Percentiles rank a stretch among this genome's conserved stretches.
These are phyloP conservation scores for Cinclus mexicanus DNA, from an alignment of 2,113 vertebrate genomes.

Conservation along the genomic window DNA sequence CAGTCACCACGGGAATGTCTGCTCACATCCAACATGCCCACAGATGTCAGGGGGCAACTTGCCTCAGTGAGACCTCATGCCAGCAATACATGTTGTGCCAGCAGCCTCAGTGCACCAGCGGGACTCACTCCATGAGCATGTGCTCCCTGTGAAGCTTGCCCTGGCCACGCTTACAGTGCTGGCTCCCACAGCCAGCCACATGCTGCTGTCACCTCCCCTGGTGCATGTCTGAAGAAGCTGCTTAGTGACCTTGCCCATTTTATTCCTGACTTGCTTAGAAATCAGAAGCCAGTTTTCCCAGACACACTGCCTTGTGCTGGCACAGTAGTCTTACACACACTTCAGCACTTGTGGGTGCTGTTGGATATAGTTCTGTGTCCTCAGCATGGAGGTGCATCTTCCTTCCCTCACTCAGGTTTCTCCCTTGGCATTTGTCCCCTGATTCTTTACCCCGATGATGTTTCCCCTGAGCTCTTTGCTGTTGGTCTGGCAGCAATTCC, in stretches of 20 bases:
- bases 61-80: background rate
- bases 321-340: background rate
- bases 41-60: background rate
- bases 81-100: background rate
- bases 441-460: background rate
- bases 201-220: background rate
- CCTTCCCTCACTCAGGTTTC: background rate
- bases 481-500: background rate
- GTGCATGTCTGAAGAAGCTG: background rate
- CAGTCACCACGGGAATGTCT: background rate
- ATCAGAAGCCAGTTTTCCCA: background rate
- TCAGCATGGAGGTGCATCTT: fast-evolving
- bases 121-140: background rate
- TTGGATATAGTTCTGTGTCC: background rate
- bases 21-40: background rate
- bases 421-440: background rate
- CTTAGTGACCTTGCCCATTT: background rate
- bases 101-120: background rate
- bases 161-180: background rate
- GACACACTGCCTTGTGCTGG: background rate
- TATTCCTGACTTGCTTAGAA: background rate
- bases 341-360: background rate
- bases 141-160: background rate
- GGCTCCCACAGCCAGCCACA: background rate
- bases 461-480: background rate